These are phyloP conservation scores for Aphodius granarius DNA, from an alignment of 2,888 invertebrate genomes.

Conservation along the genomic window DNA sequence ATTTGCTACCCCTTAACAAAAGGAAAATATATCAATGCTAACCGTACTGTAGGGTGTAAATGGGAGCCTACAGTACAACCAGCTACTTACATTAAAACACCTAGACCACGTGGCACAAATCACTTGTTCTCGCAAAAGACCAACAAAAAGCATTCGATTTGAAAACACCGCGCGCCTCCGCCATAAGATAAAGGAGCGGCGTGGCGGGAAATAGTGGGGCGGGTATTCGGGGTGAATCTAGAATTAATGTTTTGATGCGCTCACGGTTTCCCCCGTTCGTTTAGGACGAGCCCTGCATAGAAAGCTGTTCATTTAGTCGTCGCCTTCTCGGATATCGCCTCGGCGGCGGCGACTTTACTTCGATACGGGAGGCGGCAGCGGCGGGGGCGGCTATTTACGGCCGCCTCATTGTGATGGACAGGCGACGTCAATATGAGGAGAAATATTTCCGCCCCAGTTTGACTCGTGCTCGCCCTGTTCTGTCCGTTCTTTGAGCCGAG, in stretches of 20 bases:
- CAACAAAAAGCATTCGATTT: background rate
- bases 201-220: constrained; percentile 4
- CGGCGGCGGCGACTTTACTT: background rate
- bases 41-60: too few relatives aligned
- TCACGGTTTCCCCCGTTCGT: constrained; percentile 19
- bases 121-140: background rate
- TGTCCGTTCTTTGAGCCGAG: background rate
- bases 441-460: constrained; percentile 28
- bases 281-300: constrained; percentile 32
- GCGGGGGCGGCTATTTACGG: constrained; percentile 20
- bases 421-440: constrained; percentile 33
- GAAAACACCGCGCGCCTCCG: background rate
- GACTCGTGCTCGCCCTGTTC: background rate
- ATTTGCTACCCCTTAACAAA: too few relatives aligned
- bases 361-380: background rate
- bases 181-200: background rate
- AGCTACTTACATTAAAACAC: background rate
- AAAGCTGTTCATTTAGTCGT: constrained; percentile 34
- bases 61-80: background rate
- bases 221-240: constrained; percentile 21
- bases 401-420: constrained; percentile 34
- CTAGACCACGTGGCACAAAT: background rate
- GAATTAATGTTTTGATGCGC: constrained; percentile 27
- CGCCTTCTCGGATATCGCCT: constrained; percentile 16
- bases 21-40: too few relatives aligned